Conservation (phyloP, 1,140 invertebrate genomes). For the Bicyclus anynana region DNA sequence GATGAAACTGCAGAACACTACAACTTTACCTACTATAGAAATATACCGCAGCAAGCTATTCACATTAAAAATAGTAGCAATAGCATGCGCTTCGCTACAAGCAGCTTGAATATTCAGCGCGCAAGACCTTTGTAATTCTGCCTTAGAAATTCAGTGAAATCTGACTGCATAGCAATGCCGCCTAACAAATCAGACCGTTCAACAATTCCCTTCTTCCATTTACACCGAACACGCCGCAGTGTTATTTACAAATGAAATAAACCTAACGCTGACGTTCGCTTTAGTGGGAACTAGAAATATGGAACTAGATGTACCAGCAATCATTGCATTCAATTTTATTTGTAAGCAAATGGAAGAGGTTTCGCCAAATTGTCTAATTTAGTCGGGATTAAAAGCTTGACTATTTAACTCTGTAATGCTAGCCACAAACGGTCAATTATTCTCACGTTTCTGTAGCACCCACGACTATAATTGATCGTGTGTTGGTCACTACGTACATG, state of each 20-base stretch:
- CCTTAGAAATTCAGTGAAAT: background rate
- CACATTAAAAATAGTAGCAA: background rate
- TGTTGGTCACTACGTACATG: too few relatives aligned
- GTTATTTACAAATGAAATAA: constrained; percentile 24
- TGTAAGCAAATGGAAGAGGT: background rate
- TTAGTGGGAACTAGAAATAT: background rate
- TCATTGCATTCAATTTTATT: background rate
- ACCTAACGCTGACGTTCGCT: background rate
- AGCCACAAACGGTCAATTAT: too few relatives aligned
- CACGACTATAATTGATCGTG: too few relatives aligned
- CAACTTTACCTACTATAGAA: too few relatives aligned
- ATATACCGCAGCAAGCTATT: too few relatives aligned
- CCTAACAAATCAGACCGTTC: constrained; percentile 31
- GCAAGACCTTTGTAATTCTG: background rate
- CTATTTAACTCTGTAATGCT: too few relatives aligned
- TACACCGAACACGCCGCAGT: constrained; percentile 20
- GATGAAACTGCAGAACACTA: too few relatives aligned
- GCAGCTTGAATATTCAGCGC: background rate
- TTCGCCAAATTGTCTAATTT: too few relatives aligned
- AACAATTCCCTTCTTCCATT: constrained; percentile 25
- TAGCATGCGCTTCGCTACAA: background rate
- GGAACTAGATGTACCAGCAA: background rate
- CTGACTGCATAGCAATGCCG: constrained; percentile 11
- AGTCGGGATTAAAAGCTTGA: too few relatives aligned
- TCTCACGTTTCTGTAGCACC: too few relatives aligned